phyloP scores from a whole-genome alignment of 2,113 vertebrate species.

The Pelecanus crispus region DNA sequence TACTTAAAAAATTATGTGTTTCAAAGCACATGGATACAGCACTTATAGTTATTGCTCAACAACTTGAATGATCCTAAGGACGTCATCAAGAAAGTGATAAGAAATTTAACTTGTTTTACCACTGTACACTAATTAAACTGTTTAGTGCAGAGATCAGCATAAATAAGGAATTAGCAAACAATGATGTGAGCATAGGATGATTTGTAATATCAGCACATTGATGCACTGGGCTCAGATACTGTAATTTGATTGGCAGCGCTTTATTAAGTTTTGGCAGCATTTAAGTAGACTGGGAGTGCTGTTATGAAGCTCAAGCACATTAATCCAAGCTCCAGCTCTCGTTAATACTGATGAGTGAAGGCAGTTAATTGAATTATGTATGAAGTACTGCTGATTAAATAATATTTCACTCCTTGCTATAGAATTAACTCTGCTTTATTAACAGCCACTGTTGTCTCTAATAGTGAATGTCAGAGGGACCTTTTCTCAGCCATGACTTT shows the following conservation, averaged over 20 bases:
- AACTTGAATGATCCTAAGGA: constrained; percentile 35
- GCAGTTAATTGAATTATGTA: constrained; percentile 83
- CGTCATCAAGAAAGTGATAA: not conserved
- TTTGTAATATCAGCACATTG: constrained; percentile 66
- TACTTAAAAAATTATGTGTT: not conserved
- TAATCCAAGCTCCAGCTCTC: constrained; percentile 69
- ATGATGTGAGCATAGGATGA: constrained; percentile 54
- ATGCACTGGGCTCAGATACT: constrained; percentile 53
- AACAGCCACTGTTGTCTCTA: constrained; percentile 66
- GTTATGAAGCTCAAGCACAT: constrained; percentile 69
- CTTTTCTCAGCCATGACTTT: constrained; percentile 49
- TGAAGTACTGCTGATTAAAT: constrained; percentile 80
- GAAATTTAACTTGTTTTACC: constrained; percentile 35
- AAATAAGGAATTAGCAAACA: constrained; percentile 73
- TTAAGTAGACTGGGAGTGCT: constrained; percentile 68
- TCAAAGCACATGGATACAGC: not conserved
- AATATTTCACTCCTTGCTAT: constrained; percentile 75
- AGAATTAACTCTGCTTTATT: constrained; percentile 72
- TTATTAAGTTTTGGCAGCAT: constrained; percentile 75
- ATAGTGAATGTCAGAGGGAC: constrained; percentile 64
- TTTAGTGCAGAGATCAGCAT: constrained; percentile 69
- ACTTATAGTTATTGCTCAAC: constrained; percentile 30
- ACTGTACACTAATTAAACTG: constrained; percentile 63
- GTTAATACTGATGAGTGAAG: constrained; percentile 77
- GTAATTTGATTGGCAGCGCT: constrained; percentile 69